These are phyloP conservation scores for Nemapogon koenigi DNA, from an alignment of 2,888 invertebrate species.

Conservation along the genomic window DNA sequence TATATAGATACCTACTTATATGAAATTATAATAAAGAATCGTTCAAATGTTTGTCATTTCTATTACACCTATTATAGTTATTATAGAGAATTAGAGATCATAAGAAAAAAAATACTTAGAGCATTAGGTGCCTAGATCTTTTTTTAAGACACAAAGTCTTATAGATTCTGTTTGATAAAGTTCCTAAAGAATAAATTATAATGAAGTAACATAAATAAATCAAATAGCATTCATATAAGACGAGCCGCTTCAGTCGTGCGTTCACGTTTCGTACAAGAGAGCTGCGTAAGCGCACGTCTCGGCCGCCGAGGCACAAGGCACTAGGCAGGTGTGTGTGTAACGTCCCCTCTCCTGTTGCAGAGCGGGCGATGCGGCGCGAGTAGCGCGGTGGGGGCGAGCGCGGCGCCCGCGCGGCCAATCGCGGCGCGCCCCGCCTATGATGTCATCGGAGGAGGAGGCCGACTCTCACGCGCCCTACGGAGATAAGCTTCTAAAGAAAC, in stretches of 20 bases:
- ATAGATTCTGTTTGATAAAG: neutral
- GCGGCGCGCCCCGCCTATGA: slow-evolving; percentile 85
- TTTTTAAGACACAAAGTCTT: no score
- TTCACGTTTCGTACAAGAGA: slow-evolving; percentile 17
- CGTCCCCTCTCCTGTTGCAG: slow-evolving; percentile 54
- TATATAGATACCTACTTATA: no score
- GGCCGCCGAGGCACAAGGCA: slow-evolving; percentile 13
- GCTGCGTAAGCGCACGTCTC: slow-evolving; percentile 6
- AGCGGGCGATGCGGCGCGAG: slow-evolving; percentile 57
- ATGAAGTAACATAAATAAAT: neutral
- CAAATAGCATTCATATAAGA: neutral
- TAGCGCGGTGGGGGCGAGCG: slow-evolving; percentile 60
- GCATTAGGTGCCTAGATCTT: no score
- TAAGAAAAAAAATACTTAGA: no score
- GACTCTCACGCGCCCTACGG: slow-evolving; percentile 92
- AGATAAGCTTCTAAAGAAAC: slow-evolving; percentile 91
- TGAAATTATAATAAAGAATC: no score
- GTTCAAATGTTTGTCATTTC: no score
- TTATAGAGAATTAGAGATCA: no score
- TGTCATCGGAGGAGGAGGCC: slow-evolving; percentile 97
- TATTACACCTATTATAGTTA: no score
- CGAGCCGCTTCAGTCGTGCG: slow-evolving; percentile 23
- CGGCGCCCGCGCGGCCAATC: slow-evolving; percentile 79
- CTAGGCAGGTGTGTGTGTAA: slow-evolving; percentile 49
- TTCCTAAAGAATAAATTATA: neutral